A percentile compares a stretch with the other conserved stretches of the same genome.
Conservation (phyloP, 2,113 vertebrate species). For the Bungarus multicinctus region DNA sequence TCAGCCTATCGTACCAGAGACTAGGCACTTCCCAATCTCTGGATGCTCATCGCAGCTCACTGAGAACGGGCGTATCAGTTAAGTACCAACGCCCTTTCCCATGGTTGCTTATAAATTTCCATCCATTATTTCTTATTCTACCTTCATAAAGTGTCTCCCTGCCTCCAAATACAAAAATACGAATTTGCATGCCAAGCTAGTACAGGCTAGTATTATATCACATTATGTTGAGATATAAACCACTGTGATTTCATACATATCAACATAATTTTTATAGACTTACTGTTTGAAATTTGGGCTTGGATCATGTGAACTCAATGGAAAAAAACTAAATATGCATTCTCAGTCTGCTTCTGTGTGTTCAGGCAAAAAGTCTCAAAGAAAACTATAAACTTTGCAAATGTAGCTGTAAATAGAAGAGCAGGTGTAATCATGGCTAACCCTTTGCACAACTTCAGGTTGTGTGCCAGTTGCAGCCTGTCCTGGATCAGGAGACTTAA, state of each 20-base stretch:
- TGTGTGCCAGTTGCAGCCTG: too few relatives aligned
- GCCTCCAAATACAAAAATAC: not conserved
- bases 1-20: too few relatives aligned
- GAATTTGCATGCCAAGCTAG: not conserved
- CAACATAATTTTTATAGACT: not conserved
- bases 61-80: too few relatives aligned
- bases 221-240: not conserved
- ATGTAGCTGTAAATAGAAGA: not conserved
- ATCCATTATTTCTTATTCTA: too few relatives aligned
- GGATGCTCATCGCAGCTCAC: too few relatives aligned
- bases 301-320: not conserved
- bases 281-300: not conserved
- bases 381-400: not conserved
- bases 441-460: too few relatives aligned
- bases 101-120: not conserved
- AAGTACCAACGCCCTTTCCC: too few relatives aligned
- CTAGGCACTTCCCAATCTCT: too few relatives aligned
- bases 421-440: too few relatives aligned
- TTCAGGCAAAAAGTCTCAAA: not conserved
- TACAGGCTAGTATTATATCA: not conserved
- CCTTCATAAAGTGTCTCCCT: not conserved
- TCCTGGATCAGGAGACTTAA: too few relatives aligned
- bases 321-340: not conserved
- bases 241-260: not conserved
- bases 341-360: not conserved